These are phyloP conservation scores for Metridium senile DNA, from an alignment of 92 coral and sea anemone genomes.

Conservation along the genomic window DNA sequence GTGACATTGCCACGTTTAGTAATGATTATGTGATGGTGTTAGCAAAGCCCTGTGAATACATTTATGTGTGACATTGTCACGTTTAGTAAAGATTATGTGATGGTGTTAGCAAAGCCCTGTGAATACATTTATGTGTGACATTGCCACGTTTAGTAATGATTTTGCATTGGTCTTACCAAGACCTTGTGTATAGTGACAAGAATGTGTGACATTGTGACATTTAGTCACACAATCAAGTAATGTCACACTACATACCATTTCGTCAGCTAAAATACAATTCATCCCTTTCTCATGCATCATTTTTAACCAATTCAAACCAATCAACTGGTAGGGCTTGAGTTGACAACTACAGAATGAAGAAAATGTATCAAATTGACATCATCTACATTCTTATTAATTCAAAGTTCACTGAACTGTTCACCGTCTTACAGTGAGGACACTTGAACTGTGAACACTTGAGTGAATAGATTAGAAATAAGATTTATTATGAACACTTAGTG, in stretches of 20 bases:
- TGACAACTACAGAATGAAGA: conserved; percentile 75
- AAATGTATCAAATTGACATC: background rate
- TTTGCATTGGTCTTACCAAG: background rate
- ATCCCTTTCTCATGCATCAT: conserved; percentile 75
- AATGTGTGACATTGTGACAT: background rate
- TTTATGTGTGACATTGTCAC: background rate
- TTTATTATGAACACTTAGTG: too few species aligned
- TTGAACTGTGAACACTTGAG: too few species aligned
- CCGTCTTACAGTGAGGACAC: too few species aligned
- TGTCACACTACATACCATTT: conserved; percentile 64
- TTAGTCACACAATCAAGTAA: background rate
- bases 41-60: too few species aligned
- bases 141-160: background rate
- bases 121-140: too few species aligned
- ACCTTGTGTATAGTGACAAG: background rate
- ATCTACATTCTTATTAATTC: background rate
- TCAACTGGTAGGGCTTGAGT: conserved; percentile 91
- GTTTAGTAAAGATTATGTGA: background rate
- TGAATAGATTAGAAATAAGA: too few species aligned
- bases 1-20: background rate
- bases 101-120: too few species aligned
- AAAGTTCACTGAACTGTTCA: background rate
- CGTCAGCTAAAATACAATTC: conserved; percentile 93
- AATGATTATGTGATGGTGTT: background rate
- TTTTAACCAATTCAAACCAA: conserved; percentile 87